Conservation (phyloP, 2,797 vertebrate species). For the Xyrichtys novacula region DNA sequence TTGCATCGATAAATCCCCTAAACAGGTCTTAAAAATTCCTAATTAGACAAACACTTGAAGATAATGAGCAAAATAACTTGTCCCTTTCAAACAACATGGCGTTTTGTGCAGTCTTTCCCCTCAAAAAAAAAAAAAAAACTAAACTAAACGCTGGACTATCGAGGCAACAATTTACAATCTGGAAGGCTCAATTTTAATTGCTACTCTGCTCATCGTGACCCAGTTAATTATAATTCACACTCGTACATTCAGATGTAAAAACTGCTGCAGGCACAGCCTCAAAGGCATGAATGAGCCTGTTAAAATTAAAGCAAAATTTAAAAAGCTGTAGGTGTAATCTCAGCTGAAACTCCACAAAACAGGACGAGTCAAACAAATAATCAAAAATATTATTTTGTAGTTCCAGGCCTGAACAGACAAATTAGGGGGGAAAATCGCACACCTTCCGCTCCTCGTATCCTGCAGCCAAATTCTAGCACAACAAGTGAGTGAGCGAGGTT, state of each 20-base stretch:
- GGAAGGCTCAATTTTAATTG: slow-evolving; percentile 10
- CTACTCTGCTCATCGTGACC: slow-evolving; percentile 19
- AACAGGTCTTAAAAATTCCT: slow-evolving; percentile 7
- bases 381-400: slow-evolving; percentile 19
- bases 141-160: slow-evolving; percentile 4
- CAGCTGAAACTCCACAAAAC: slow-evolving; percentile 16
- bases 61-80: slow-evolving; percentile 33
- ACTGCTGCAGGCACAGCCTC: slow-evolving; percentile 10
- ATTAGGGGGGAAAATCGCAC: background rate
- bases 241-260: slow-evolving; percentile 22
- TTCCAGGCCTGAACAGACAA: slow-evolving; percentile 1
- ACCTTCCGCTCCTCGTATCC: background rate
- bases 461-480: slow-evolving; percentile 19
- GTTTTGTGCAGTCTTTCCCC: slow-evolving; percentile 5
- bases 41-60: slow-evolving; percentile 18
- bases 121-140: too few relatives aligned
- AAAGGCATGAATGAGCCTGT: slow-evolving; percentile 5
- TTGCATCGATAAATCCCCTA: background rate
- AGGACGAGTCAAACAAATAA: slow-evolving; percentile 18
- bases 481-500: slow-evolving; percentile 2
- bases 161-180: slow-evolving; percentile 15
- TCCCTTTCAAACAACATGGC: slow-evolving; percentile 22
- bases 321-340: background rate
- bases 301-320: slow-evolving; percentile 19
- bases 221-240: slow-evolving; percentile 21